Percentiles rank a stretch among this genome's conserved stretches.
phyloP scores from a whole-genome alignment of 2,113 vertebrate species.

The Alosa alosa region DNA sequence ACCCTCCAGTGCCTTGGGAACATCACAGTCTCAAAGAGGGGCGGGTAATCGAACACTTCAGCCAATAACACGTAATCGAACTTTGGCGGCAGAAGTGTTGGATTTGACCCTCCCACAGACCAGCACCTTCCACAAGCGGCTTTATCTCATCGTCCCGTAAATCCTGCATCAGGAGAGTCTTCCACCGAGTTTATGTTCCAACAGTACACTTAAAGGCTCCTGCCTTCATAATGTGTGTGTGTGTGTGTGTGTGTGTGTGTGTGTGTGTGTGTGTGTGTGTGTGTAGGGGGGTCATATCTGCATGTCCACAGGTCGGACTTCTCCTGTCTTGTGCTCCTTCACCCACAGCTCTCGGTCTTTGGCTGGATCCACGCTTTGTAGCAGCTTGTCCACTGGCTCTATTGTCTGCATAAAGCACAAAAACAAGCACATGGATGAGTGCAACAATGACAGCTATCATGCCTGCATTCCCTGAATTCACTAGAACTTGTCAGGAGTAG shows the following conservation, averaged over 20 bases:
- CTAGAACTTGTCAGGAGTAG: neutral
- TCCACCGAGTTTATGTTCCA: neutral
- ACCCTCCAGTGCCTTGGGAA: neutral
- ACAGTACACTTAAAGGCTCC: neutral
- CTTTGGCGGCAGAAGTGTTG: neutral
- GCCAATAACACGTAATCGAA: neutral
- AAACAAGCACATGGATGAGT: neutral
- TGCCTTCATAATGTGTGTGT: neutral
- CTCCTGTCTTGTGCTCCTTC: slow-evolving; percentile 91
- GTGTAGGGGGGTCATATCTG: slow-evolving; percentile 78
- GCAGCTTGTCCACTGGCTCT: slow-evolving; percentile 94
- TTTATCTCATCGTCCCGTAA: neutral
- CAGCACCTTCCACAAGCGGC: neutral
- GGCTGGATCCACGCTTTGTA: slow-evolving; percentile 89
- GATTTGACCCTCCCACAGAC: neutral
- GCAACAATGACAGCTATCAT: neutral
- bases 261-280: neutral
- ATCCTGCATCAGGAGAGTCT: neutral
- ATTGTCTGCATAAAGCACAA: slow-evolving; percentile 76
- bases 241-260: slow-evolving; percentile 5
- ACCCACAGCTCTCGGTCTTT: slow-evolving; percentile 97
- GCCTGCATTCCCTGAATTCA: neutral
- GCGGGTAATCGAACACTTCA: neutral
- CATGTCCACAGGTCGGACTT: slow-evolving; percentile 90
- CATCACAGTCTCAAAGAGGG: neutral